These are phyloP conservation scores for Gopherus flavomarginatus DNA, from an alignment of 2,113 vertebrate species.

Conservation along the genomic window DNA sequence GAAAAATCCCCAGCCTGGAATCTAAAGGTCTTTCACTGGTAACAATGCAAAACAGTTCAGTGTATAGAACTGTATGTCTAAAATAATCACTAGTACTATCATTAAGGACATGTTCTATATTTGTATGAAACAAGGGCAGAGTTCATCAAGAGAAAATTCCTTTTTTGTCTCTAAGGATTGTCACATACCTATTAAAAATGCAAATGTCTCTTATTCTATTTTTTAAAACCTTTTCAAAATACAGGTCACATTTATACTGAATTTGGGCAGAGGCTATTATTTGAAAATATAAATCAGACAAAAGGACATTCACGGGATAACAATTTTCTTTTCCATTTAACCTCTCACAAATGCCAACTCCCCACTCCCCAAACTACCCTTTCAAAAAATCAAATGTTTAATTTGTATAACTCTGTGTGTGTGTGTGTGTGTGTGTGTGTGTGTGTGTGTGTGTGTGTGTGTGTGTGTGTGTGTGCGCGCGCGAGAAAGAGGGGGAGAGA, in stretches of 20 bases:
- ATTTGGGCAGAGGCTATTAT: conserved; percentile 27
- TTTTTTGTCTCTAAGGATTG: neutral
- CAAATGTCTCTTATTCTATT: conserved; percentile 6
- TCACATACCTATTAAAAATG: conserved; percentile 40
- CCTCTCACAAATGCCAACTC: conserved; percentile 59
- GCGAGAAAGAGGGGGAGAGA: neutral
- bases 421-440: neutral
- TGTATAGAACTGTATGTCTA: neutral
- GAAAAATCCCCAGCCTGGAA: neutral
- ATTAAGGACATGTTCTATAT: neutral
- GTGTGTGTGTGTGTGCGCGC: neutral
- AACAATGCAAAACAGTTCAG: neutral
- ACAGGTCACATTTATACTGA: conserved; percentile 36
- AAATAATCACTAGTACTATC: neutral
- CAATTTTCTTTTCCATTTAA: conserved; percentile 66
- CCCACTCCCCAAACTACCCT: conserved; percentile 23
- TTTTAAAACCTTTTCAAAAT: neutral
- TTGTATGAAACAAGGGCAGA: neutral
- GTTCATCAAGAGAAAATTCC: neutral
- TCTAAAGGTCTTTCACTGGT: neutral
- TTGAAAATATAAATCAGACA: conserved; percentile 53
- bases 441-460: too few relatives aligned
- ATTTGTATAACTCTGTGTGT: conserved; percentile 37
- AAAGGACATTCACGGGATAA: conserved; percentile 40
- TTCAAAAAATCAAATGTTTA: conserved; percentile 41